A percentile compares a stretch with the other conserved stretches of the same genome.
phyloP scores from a whole-genome alignment of 2,797 vertebrate species.

The Eleutherodactylus coqui region DNA sequence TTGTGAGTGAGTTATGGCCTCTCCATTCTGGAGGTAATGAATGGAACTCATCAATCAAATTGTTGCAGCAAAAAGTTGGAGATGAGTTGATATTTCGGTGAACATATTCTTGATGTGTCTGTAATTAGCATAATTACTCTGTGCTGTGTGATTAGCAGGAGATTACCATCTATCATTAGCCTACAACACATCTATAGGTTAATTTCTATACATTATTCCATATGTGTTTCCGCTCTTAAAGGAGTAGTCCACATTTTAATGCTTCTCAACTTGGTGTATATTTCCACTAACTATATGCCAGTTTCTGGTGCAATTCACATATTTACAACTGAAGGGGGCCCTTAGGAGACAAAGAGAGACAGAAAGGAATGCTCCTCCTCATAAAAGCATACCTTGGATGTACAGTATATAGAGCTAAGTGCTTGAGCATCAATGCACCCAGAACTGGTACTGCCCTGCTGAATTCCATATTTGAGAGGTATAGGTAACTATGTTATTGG shows the following conservation, averaged over 20 bases:
- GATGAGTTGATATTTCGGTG: conserved; percentile 11
- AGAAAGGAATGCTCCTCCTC: too few species aligned
- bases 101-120: conserved; percentile 26
- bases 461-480: neutral
- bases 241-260: neutral
- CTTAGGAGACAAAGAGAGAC: too few species aligned
- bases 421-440: too few species aligned
- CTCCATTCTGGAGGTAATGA: conserved; percentile 2
- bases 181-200: neutral
- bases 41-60: conserved; percentile 23
- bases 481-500: too few species aligned
- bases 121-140: conserved; percentile 7
- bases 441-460: neutral
- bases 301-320: too few species aligned
- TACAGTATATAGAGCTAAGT: too few species aligned
- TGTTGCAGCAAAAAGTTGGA: neutral
- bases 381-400: too few species aligned
- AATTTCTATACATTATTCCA: neutral
- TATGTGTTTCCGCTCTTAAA: neutral
- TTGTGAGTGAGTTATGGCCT: conserved; percentile 33
- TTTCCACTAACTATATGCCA: too few species aligned
- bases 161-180: neutral
- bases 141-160: neutral
- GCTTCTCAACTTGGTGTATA: neutral
- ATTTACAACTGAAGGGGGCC: too few species aligned